phyloP scores from a whole-genome alignment of 2,888 invertebrate species.

The Noctua comes region DNA sequence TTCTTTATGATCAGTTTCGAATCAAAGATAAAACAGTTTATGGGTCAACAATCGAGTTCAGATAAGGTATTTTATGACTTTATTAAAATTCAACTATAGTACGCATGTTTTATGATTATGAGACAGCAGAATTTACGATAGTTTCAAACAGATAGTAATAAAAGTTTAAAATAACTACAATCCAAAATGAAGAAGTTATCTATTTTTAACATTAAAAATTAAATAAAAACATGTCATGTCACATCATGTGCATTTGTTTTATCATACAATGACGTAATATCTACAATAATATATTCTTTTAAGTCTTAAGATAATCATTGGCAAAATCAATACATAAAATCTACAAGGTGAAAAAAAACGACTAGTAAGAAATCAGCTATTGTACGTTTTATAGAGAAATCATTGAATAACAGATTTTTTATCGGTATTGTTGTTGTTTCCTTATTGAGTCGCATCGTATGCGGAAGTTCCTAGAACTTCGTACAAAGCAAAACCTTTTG shows the following conservation, averaged over 20 bases:
- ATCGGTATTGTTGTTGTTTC: conserved; percentile 53
- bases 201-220: conserved; percentile 15
- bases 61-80: conserved; percentile 34
- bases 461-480: conserved; percentile 56
- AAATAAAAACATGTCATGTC: neutral
- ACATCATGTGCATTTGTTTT: conserved; percentile 9
- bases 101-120: neutral
- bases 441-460: conserved; percentile 50
- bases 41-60: conserved; percentile 16
- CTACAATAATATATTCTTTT: neutral
- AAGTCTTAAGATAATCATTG: conserved; percentile 7
- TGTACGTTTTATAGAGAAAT: conserved; percentile 53
- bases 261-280: conserved; percentile 41
- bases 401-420: conserved; percentile 54
- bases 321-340: conserved; percentile 24
- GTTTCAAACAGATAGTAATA: conserved; percentile 20
- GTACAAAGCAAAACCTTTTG: conserved; percentile 30
- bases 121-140: conserved; percentile 3
- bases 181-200: conserved; percentile 15
- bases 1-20: conserved; percentile 21
- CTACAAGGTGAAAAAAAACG: conserved; percentile 30
- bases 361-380: conserved; percentile 39
- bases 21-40: conserved; percentile 16
- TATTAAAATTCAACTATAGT: conserved; percentile 18
- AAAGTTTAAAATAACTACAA: conserved; percentile 11